phyloP scores from a whole-genome alignment of 2,113 vertebrate genomes.

The Burhinus bistriatus region DNA sequence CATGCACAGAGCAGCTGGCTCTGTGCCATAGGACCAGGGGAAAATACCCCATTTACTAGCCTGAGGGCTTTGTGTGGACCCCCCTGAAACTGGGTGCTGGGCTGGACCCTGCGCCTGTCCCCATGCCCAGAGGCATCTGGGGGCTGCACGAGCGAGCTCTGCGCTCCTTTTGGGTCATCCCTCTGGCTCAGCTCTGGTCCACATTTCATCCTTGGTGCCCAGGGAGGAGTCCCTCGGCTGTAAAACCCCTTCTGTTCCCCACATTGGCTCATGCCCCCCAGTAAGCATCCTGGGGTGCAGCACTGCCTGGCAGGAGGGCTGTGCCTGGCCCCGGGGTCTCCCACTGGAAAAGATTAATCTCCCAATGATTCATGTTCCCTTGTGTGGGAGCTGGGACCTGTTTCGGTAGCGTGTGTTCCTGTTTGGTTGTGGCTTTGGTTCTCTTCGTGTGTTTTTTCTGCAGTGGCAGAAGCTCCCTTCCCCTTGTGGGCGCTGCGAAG shows the following conservation, averaged over 20 bases:
- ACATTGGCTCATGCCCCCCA: fast-evolving
- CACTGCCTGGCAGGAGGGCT: not conserved
- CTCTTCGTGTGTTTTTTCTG: not conserved
- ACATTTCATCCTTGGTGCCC: not conserved
- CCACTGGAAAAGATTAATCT: not conserved
- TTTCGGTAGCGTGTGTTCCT: not conserved
- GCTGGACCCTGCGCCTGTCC: not conserved
- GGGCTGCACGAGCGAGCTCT: fast-evolving
- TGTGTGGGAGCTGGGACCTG: not conserved
- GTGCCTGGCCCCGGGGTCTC: not conserved
- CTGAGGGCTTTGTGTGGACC: not conserved
- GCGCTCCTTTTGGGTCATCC: not conserved
- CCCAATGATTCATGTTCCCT: not conserved
- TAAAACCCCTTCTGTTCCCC: not conserved
- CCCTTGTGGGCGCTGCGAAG: not conserved
- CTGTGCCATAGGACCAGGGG: not conserved
- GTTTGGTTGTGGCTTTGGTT: not conserved
- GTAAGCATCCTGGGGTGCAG: fast-evolving
- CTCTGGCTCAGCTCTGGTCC: not conserved
- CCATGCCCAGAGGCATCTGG: fast-evolving
- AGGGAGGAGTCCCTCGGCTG: not conserved
- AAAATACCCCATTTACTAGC: not conserved
- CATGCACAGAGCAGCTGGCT: not conserved
- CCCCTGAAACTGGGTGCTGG: not conserved
- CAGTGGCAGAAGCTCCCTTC: not conserved